These are phyloP conservation scores for Otocyon megalotis DNA, from an alignment of 2,113 vertebrate genomes.

Conservation along the genomic window DNA sequence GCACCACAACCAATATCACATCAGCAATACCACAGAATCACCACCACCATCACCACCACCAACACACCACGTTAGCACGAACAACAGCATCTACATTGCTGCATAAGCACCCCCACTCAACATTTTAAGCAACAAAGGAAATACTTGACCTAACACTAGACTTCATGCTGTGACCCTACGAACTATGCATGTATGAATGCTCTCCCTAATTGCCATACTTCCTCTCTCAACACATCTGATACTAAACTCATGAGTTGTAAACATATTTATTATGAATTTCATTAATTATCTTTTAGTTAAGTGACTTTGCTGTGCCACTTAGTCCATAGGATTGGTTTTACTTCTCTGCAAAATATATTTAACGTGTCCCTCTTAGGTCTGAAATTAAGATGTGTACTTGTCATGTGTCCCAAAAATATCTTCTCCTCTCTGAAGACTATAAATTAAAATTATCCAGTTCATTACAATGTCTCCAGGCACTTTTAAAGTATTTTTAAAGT, in stretches of 20 bases:
- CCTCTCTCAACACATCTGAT: not conserved
- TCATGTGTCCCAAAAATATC: not conserved
- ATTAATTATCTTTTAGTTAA: not conserved
- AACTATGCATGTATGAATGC: rapidly evolving
- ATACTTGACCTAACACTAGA: rapidly evolving
- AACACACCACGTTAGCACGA: rapidly evolving
- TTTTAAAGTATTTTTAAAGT: not conserved
- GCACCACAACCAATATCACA: not conserved
- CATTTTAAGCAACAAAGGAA: rapidly evolving
- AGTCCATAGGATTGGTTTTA: not conserved
- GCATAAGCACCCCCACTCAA: no score
- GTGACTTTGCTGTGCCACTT: not conserved
- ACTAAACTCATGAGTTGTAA: rapidly evolving
- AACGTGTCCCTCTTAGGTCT: not conserved
- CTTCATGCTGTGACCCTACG: rapidly evolving
- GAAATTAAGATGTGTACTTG: not conserved
- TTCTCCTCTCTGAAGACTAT: not conserved
- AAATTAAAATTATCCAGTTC: not conserved
- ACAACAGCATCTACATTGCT: rapidly evolving
- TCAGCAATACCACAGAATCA: not conserved
- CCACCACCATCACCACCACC: not conserved
- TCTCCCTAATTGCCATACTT: rapidly evolving
- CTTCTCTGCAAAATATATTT: not conserved
- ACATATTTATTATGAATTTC: not conserved
- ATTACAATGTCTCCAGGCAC: not conserved